Evolutionary conservation across 2,888 invertebrate genomes (phyloP).

Genomic region (Chrysolina oricalcia): DNA sequence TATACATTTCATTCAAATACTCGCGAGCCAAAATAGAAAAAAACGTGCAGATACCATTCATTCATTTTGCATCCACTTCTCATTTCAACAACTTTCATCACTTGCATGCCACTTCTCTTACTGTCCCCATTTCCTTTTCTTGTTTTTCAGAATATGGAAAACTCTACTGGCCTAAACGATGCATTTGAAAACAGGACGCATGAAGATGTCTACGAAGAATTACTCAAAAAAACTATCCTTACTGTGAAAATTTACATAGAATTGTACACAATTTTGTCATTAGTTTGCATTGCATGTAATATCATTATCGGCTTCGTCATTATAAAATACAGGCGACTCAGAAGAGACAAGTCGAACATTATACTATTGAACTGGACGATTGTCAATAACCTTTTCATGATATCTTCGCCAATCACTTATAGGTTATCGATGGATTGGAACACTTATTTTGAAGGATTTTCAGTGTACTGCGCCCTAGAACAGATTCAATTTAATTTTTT

Average conservation of each 20-base stretch:
- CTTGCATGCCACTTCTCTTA: not conserved
- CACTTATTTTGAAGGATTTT: not conserved
- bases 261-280: constrained; percentile 36
- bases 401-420: constrained; percentile 33
- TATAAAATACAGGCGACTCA: constrained; percentile 44
- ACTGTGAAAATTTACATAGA: constrained; percentile 34
- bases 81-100: too few relatives aligned
- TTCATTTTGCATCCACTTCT: not conserved
- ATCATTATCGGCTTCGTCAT: constrained; percentile 45
- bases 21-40: too few relatives aligned
- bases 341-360: constrained; percentile 46
- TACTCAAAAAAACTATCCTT: not conserved
- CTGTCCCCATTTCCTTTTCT: constrained; percentile 4
- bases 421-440: constrained; percentile 28
- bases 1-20: too few relatives aligned
- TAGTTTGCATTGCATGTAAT: constrained; percentile 41
- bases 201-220: constrained; percentile 4
- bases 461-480: constrained; percentile 35
- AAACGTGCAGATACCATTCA: too few relatives aligned
- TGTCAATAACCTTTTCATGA: constrained; percentile 40
- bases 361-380: constrained; percentile 48
- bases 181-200: not conserved
- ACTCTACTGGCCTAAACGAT: not conserved
- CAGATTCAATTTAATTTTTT: constrained; percentile 39
- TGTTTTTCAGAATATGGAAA: constrained; percentile 35